A percentile compares a stretch with the other conserved stretches of the same genome.
These are phyloP conservation scores for Myiotriccus ornatus DNA, from an alignment of 2,797 vertebrate species.

Conservation along the genomic window DNA sequence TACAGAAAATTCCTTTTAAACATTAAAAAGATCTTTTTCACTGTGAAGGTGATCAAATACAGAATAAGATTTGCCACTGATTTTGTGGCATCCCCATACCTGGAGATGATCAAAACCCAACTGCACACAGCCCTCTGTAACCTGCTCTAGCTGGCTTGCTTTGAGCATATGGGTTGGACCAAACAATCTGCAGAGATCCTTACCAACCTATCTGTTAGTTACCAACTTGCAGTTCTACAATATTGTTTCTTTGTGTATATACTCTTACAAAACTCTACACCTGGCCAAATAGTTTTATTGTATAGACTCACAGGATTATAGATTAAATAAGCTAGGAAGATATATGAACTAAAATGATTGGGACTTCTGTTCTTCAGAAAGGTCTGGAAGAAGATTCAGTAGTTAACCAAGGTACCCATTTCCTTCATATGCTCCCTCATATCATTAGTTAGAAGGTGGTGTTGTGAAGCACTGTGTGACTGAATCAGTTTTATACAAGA, in stretches of 20 bases:
- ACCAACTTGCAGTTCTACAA: not conserved
- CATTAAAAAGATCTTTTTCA: not conserved
- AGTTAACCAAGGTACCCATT: not conserved
- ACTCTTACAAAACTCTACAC: not conserved
- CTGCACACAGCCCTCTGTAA: not conserved
- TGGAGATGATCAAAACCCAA: not conserved
- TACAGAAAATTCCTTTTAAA: not conserved
- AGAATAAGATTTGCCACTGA: not conserved
- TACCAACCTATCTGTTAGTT: not conserved
- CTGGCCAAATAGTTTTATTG: not conserved
- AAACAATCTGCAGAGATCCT: not conserved
- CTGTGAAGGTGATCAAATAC: not conserved
- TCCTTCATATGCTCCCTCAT: not conserved
- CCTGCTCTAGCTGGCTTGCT: not conserved
- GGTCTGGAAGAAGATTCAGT: not conserved
- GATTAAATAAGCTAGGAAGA: not conserved
- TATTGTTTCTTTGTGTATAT: not conserved
- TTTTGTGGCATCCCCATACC: not conserved
- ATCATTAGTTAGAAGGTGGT: not conserved
- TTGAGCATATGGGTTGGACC: rapidly evolving
- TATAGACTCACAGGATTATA: not conserved
- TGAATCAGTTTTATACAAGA: not conserved
- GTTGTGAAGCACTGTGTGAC: not conserved
- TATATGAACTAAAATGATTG: not conserved
- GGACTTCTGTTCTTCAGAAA: not conserved